Percentiles rank a stretch among this genome's conserved stretches.
phyloP scores from a whole-genome alignment of 2,888 invertebrate species.

The Trachelus tabidus region DNA sequence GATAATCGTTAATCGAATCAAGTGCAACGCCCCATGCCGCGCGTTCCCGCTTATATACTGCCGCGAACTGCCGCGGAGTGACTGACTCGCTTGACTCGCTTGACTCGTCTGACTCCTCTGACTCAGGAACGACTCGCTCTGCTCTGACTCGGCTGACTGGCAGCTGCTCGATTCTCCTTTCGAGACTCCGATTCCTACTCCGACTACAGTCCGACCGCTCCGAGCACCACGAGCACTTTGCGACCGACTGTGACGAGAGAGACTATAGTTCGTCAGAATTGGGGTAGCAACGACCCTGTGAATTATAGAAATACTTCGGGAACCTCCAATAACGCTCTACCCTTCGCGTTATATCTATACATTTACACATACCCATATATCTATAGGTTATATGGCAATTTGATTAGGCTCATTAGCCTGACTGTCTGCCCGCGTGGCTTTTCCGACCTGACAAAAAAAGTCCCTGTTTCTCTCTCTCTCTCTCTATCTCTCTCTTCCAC shows the following conservation, averaged over 20 bases:
- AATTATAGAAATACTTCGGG: background rate
- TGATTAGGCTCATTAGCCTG: background rate
- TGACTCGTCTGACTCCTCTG: constrained; percentile 1
- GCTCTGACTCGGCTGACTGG: background rate
- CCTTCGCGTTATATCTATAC: background rate
- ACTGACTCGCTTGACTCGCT: constrained; percentile 40
- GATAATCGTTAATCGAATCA: background rate
- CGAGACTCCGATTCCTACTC: constrained; percentile 2
- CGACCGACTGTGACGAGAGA: background rate
- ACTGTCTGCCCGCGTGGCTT: background rate
- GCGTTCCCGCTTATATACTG: constrained; percentile 25
- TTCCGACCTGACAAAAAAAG: background rate
- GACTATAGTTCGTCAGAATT: background rate
- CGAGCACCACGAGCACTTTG: background rate
- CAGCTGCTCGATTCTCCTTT: background rate
- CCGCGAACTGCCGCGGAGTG: constrained; percentile 45
- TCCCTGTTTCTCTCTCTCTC: too few relatives aligned
- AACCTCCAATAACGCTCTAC: background rate
- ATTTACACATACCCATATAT: too few relatives aligned
- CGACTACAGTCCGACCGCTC: background rate
- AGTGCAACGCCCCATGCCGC: constrained; percentile 7
- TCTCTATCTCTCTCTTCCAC: too few relatives aligned
- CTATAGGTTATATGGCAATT: background rate
- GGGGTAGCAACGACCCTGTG: background rate
- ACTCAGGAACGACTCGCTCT: background rate